A percentile compares a stretch with the other conserved stretches of the same genome.
Conservation (phyloP, 2,888 invertebrate species). For the Drosophila phalerata region DNA sequence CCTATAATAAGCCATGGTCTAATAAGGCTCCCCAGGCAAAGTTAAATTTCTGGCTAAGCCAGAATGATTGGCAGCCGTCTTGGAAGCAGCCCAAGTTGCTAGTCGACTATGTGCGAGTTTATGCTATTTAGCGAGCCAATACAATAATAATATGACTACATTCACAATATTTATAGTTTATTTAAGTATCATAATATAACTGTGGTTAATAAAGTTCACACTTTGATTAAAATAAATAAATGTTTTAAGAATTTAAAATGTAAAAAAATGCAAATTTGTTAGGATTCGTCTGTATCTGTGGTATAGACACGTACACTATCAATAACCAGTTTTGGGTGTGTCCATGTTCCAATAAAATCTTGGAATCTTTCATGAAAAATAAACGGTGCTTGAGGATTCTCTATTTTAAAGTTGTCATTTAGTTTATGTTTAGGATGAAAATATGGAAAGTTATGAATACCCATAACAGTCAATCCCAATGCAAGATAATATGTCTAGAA, state of each 20-base stretch:
- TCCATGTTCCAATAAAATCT: background rate
- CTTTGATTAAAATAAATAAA: background rate
- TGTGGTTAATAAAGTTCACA: background rate
- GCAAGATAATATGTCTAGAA: conserved; percentile 29
- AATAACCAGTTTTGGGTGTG: conserved; percentile 18
- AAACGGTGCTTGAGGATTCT: background rate
- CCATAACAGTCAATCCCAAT: conserved; percentile 40
- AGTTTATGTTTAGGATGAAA: background rate
- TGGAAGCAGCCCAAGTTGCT: conserved; percentile 87
- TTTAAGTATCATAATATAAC: background rate
- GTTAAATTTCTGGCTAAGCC: conserved; percentile 89
- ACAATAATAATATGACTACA: background rate
- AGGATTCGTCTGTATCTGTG: conserved; percentile 23
- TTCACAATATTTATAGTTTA: conserved; percentile 1
- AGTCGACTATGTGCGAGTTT: conserved; percentile 83
- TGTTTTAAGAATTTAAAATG: background rate
- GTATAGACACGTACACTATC: conserved; percentile 14
- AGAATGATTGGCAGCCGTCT: conserved; percentile 88
- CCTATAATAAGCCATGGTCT: conserved; percentile 90
- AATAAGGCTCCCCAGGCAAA: conserved; percentile 89
- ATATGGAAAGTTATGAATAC: conserved; percentile 22
- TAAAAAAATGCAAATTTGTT: background rate
- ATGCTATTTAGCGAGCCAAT: conserved; percentile 68
- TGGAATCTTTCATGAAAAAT: background rate
- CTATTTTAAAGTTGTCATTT: accelerated